Evolutionary conservation across 2,888 invertebrate species (phyloP), one percentile per base, ranked within the genome.

Genomic region (Ferrisia virgata): DNA sequence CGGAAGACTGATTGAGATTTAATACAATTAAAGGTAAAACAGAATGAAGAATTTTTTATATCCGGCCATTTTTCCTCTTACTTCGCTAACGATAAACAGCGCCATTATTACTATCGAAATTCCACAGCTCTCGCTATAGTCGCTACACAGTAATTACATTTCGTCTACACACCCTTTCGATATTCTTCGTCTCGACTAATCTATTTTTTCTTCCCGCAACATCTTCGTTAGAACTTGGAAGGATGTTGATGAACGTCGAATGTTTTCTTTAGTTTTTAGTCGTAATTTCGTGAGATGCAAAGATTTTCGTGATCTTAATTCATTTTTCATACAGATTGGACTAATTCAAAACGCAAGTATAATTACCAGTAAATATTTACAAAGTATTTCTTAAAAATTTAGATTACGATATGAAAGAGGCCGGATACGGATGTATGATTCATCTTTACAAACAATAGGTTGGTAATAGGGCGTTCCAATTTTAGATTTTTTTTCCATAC

Each of bases 21-120:
- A 72, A 72, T 72, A 72, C 31, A 33, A 72, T 72, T 72, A 72
- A 72, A 72, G 72, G 33, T 33, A 33, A 72, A 72, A 72, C 31
- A 72, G 72, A 72, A 72, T 18, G 33, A 28, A 72, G 33, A 33
- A n/a, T 72, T 72, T 47, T 72, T 72, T 36, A 72, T 72, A 2
- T 36, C n/a, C 3, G 28, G 72, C 72, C 33, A 72, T 72, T 33
- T 64, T 28, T 64, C 11, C n/a, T 72, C 33, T 72, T 18, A 2
- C 36, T 72, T 33, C 18, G 15, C 31, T 33, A 11, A n/a, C 8
- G 64, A 47, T 64, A 28, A 64, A 18, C 47, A 64, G 64, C 18
- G 64, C 36, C 33, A 64, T 64, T 64, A 64, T 64, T 64, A 64
- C 72, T 28, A 33, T 33, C n/a, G 72, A 72, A 33, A 72, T 72